phyloP scores from a whole-genome alignment of 1,140 invertebrate species.

The Samia ricini region DNA sequence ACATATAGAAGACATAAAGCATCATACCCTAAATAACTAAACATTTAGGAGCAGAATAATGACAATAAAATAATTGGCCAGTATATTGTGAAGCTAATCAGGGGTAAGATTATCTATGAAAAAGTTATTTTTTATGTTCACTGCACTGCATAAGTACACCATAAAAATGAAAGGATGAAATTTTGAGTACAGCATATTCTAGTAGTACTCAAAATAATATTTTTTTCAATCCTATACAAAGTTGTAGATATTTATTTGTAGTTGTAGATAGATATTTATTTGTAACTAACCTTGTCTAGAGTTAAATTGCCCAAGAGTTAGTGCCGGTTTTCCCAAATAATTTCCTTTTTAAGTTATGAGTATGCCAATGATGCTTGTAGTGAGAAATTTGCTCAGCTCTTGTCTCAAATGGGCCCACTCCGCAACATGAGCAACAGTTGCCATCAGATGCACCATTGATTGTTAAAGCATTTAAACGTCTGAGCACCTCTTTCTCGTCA shows the following conservation, averaged over 20 bases:
- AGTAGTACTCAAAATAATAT: too few species aligned
- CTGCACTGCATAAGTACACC: too few species aligned
- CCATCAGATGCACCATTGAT: conserved; percentile 52
- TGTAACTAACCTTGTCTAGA: conserved; percentile 53
- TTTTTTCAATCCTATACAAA: neutral
- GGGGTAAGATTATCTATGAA: too few species aligned
- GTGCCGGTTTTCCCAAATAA: conserved; percentile 64
- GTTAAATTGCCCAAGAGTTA: conserved; percentile 60
- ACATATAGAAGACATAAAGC: too few species aligned
- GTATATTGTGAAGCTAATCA: too few species aligned
- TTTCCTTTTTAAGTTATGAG: conserved; percentile 68
- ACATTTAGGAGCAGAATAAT: too few species aligned
- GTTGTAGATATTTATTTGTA: neutral
- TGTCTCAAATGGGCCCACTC: conserved; percentile 68
- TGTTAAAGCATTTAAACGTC: conserved; percentile 57
- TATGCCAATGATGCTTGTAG: conserved; percentile 75
- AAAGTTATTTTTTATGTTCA: too few species aligned
- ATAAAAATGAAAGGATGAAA: too few species aligned
- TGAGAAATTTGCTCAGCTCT: conserved; percentile 66
- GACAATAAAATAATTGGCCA: too few species aligned
- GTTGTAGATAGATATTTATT: too few species aligned
- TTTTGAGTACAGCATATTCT: too few species aligned
- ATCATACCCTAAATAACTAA: too few species aligned
- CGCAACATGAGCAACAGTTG: conserved; percentile 68
- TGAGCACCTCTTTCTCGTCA: conserved; percentile 70